Evolutionary conservation across 2,888 invertebrate species (phyloP).

Genomic region (Prenolepis imparis): DNA sequence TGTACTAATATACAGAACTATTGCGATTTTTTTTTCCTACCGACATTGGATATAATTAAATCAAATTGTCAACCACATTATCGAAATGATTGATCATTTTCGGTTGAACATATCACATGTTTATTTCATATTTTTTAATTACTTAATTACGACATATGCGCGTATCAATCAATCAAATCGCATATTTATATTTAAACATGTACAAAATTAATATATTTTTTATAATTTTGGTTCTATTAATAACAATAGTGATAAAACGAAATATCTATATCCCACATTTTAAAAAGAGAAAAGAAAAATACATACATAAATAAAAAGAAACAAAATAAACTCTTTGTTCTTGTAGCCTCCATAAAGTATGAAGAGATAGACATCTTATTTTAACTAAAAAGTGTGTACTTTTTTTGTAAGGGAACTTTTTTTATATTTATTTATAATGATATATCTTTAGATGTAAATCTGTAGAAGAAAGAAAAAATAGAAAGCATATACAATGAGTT

Average conservation of each 20-base stretch:
- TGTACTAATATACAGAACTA: conserved; percentile 13
- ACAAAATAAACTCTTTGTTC: not conserved
- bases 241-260: not conserved
- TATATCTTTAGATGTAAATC: not conserved
- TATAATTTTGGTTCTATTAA: not conserved
- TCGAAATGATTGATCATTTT: not conserved
- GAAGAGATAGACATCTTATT: not conserved
- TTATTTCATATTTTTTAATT: not conserved
- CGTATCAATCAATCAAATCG: not conserved
- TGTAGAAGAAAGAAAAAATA: not conserved
- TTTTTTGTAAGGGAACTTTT: not conserved
- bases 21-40: not conserved
- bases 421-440: not conserved
- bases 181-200: not conserved
- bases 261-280: not conserved
- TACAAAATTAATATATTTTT: not conserved
- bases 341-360: not conserved
- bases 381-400: not conserved
- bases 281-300: not conserved
- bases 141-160: not conserved
- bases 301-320: not conserved
- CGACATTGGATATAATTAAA: not conserved
- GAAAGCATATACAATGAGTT: not conserved
- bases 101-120: not conserved
- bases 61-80: not conserved